Percentiles rank a stretch among this genome's conserved stretches.
Conservation (phyloP, 2,113 vertebrate species). For the Trogon melanurus region DNA sequence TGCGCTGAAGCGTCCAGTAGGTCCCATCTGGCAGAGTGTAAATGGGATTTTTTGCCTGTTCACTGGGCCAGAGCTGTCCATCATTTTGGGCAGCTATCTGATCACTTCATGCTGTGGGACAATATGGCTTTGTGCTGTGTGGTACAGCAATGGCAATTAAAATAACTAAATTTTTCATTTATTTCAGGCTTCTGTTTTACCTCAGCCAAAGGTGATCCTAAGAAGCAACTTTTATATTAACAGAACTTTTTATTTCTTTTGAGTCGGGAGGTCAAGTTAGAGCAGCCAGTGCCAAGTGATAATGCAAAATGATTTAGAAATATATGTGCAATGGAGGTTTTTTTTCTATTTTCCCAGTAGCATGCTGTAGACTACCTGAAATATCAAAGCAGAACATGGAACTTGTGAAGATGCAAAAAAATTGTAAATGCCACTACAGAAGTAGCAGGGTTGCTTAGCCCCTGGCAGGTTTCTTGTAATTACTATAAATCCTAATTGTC, state of each 20-base stretch:
- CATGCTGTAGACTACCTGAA: not conserved
- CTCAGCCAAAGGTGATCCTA: constrained; percentile 3
- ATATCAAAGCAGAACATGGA: not conserved
- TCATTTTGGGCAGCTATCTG: constrained; percentile 85
- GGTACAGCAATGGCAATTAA: constrained; percentile 69
- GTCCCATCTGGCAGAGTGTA: constrained; percentile 90
- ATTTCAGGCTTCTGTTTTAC: constrained; percentile 61
- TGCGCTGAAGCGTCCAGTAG: constrained; percentile 87
- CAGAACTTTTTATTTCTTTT: not conserved
- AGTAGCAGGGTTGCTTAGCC: not conserved
- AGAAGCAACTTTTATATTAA: not conserved
- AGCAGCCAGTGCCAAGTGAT: not conserved
- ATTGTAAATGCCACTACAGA: not conserved
- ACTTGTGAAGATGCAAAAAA: not conserved
- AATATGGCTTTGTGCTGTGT: constrained; percentile 80
- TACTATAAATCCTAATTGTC: constrained; percentile 42
- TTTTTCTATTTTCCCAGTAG: not conserved
- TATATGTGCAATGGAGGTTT: not conserved
- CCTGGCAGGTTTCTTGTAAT: constrained; percentile 57
- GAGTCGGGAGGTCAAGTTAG: not conserved
- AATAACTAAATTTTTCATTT: constrained; percentile 64
- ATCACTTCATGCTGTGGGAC: constrained; percentile 83
- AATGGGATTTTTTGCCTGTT: constrained; percentile 86
- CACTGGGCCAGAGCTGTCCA: constrained; percentile 83
- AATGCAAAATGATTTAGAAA: not conserved